phyloP scores from a whole-genome alignment of 1,140 invertebrate genomes.

The Argopecten irradians region DNA sequence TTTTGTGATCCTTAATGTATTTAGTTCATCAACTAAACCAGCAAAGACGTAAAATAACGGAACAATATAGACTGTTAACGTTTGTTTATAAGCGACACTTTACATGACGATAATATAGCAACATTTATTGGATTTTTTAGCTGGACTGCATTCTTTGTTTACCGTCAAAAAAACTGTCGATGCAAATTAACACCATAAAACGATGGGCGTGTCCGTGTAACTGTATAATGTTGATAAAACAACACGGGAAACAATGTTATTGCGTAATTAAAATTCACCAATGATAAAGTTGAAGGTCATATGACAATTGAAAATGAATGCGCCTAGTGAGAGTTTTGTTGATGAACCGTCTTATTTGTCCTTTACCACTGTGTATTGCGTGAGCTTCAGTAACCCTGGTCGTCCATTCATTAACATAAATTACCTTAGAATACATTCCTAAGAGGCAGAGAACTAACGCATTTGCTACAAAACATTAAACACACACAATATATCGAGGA shows the following conservation, averaged over 20 bases:
- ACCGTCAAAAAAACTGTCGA: not conserved
- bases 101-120: no score
- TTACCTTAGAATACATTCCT: not conserved
- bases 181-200: slow-evolving; percentile 5
- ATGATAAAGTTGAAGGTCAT: not conserved
- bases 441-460: not conserved
- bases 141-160: not conserved
- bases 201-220: not conserved
- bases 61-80: no score
- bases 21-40: no score
- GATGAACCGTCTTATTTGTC: not conserved
- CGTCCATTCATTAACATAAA: slow-evolving; percentile 11
- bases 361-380: not conserved
- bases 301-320: not conserved
- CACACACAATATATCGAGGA: not conserved
- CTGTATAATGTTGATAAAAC: not conserved
- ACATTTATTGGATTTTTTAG: no score
- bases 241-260: not conserved
- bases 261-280: not conserved
- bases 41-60: no score
- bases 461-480: not conserved
- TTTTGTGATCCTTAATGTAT: no score
- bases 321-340: not conserved
- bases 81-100: no score
- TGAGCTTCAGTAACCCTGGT: not conserved